A percentile compares a stretch with the other conserved stretches of the same genome.
Evolutionary conservation across 2,888 invertebrate genomes (phyloP).

Genomic region (Pristionchus fissidentatus): DNA sequence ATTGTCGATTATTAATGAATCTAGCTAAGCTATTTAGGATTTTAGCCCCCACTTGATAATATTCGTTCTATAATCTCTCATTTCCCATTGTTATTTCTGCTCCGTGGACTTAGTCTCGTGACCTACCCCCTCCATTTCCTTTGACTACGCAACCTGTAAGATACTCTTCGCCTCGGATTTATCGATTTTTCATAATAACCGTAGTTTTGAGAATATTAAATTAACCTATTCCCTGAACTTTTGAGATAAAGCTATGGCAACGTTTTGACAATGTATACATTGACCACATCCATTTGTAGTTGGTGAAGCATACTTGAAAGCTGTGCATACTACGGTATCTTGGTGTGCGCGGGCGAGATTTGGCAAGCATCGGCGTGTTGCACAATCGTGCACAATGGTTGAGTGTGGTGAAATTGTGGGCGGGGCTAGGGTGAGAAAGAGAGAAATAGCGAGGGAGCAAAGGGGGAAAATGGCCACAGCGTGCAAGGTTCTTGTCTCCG

Average conservation of each 20-base stretch:
- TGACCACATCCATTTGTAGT: neutral
- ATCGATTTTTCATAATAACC: constrained; percentile 1
- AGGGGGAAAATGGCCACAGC: no score
- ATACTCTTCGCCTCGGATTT: neutral
- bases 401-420: constrained; percentile 18
- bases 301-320: no score
- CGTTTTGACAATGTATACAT: neutral
- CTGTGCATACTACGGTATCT: constrained; percentile 14
- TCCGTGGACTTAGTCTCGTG: constrained; percentile 14
- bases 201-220: neutral
- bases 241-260: constrained; percentile 11
- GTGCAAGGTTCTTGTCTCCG: neutral
- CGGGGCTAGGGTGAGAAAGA: neutral
- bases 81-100: neutral
- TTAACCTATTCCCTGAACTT: neutral
- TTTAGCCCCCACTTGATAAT: neutral
- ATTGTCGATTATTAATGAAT: neutral
- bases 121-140: no score
- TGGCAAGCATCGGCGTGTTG: constrained; percentile 16
- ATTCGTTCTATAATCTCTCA: neutral
- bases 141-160: no score
- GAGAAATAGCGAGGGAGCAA: neutral
- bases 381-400: constrained; percentile 28
- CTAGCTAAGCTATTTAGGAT: constrained; percentile 28
- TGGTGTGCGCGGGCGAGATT: neutral